Evolutionary conservation across 2,113 vertebrate genomes (phyloP).

Genomic region (Benitochromis conjunctus): DNA sequence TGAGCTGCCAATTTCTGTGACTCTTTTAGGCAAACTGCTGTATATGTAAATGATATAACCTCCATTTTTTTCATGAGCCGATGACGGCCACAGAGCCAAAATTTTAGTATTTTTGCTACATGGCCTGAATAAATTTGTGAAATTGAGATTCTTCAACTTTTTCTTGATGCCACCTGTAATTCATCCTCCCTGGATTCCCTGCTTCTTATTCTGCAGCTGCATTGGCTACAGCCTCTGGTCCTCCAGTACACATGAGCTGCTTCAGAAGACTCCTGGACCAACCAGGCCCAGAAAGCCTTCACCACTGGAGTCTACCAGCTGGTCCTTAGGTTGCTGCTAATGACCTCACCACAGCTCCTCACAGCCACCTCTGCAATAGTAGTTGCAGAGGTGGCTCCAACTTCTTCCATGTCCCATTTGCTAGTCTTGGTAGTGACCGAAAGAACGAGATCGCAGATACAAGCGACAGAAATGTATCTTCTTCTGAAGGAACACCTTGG

Average conservation of each 20-base stretch:
- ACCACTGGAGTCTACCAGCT: not conserved
- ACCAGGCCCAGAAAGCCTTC: not conserved
- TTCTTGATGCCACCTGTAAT: not conserved
- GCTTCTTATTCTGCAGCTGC: fast-evolving
- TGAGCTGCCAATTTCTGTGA: not conserved
- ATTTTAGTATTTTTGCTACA: not conserved
- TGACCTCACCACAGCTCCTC: not conserved
- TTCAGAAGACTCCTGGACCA: not conserved
- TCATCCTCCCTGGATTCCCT: not conserved
- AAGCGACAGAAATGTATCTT: no score
- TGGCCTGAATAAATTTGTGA: not conserved
- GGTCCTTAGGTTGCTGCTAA: not conserved
- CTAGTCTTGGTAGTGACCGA: no score
- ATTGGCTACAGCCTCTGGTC: not conserved
- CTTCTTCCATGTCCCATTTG: no score
- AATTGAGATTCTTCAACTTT: not conserved
- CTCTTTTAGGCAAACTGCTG: not conserved
- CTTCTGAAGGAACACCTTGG: no score
- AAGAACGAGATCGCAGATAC: no score
- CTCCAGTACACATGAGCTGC: not conserved
- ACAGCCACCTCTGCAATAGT: not conserved
- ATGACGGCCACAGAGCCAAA: not conserved
- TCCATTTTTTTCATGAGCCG: not conserved
- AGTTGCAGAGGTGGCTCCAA: no score
- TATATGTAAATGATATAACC: not conserved